Evolutionary conservation across 2,888 invertebrate genomes (phyloP), one percentile per base, ranked within the genome.

Genomic region (Torymus texanus): DNA sequence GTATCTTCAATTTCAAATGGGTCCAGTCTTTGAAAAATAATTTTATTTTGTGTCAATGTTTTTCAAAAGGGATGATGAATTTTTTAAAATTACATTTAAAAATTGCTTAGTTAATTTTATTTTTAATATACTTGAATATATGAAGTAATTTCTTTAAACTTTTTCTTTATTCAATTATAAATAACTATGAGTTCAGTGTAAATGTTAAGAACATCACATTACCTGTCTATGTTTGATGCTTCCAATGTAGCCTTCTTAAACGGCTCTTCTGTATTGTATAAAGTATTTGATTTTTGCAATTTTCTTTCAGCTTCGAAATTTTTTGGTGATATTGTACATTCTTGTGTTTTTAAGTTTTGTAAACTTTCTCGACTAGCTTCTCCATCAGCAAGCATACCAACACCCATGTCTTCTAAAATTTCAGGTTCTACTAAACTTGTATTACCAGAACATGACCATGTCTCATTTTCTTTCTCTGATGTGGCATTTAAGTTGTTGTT

Each of bases 341-440:
- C 91, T 88, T 82, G 91, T 82, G 72, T 86, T 83, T 82, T 88
- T 87, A 84, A 82, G 80, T 85, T 85, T 83, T 84, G 84, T 74
- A 85, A 85, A 85, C 87, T 88, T 81, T 89, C 88, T 83, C 87
- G 87, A 82, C 86, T 86, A 18, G 89, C 88, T 79, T 91, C 91
- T 81, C 92, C 92, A 13, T 92, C 92, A 72, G 92, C 92, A 68
- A 94, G 87, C 90, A 93, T 92, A 24, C 92, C 92, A 21, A 94
- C 92, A 63, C 94, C 94, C 91, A 93, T 92, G 84, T 94, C 93
- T 83, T 92, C 91, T 75, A 92, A 85, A 70, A 92, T 91, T 82
- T 92, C 92, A 21, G 91, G 88, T 78, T 91, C 90, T 59, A 92
- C 90, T 51, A 90, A 83, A 83, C 87, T 89, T 2, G 86, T 86